Evolutionary conservation across 2,113 vertebrate genomes (phyloP).

Genomic region (Chloroceryle aenea): DNA sequence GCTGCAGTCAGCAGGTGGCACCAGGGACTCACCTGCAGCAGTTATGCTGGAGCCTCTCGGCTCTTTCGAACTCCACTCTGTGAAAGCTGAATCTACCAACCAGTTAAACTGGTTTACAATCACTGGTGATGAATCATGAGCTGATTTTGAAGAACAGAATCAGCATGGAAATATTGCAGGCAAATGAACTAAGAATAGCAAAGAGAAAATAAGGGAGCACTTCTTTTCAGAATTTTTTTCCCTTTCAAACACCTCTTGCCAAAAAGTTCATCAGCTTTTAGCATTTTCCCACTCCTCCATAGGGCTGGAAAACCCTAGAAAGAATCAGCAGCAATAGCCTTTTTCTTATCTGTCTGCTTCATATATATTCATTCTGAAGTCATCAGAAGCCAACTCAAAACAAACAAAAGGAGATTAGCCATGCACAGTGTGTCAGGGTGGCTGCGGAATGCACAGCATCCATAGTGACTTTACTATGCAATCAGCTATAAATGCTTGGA

Average conservation of each 20-base stretch:
- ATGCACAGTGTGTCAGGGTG: neutral
- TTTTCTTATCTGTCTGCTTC: neutral
- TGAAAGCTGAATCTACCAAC: neutral
- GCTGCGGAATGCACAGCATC: neutral
- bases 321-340: neutral
- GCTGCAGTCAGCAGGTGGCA: slow-evolving; percentile 51
- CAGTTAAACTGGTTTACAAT: neutral
- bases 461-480: neutral
- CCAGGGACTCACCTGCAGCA: neutral
- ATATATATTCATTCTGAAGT: neutral
- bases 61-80: neutral
- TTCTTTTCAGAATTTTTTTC: neutral
- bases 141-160: neutral
- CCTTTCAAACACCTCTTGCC: neutral
- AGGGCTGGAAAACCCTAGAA: neutral
- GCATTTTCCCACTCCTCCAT: neutral
- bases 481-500: neutral
- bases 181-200: neutral
- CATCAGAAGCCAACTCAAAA: neutral
- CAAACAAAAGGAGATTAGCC: neutral
- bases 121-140: neutral
- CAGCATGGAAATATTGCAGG: neutral
- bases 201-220: neutral
- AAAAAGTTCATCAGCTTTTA: neutral
- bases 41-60: neutral